phyloP scores from a whole-genome alignment of 2,797 vertebrate species.

The Pelobates cultripes region DNA sequence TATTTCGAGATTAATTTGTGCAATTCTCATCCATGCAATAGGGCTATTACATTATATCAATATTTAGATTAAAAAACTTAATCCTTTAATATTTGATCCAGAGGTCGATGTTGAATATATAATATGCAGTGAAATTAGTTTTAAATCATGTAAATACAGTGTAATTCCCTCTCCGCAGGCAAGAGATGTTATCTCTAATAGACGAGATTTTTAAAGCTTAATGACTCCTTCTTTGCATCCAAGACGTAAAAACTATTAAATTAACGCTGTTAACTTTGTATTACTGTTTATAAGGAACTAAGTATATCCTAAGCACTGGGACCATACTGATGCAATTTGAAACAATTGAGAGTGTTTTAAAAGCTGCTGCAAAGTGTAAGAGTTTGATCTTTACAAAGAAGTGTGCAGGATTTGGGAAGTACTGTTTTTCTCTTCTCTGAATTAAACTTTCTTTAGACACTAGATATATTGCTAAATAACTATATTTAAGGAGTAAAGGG shows the following conservation, averaged over 20 bases:
- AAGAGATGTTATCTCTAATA: conserved; percentile 66
- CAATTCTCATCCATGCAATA: conserved; percentile 61
- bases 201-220: conserved; percentile 67
- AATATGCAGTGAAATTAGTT: conserved; percentile 68
- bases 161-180: conserved; percentile 66
- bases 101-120: conserved; percentile 58
- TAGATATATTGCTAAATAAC: background rate
- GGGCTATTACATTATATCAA: conserved; percentile 62
- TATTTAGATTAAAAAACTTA: conserved; percentile 54
- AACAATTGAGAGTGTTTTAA: conserved; percentile 61
- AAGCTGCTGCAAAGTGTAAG: conserved; percentile 59
- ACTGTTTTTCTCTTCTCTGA: conserved; percentile 2
- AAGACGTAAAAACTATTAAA: conserved; percentile 61
- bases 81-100: conserved; percentile 63
- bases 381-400: conserved; percentile 60
- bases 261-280: conserved; percentile 60
- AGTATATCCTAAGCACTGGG: conserved; percentile 61
- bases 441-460: background rate
- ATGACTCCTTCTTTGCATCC: conserved; percentile 60
- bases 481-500: no score
- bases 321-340: conserved; percentile 64
- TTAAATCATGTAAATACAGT: conserved; percentile 66
- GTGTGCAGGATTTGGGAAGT: conserved; percentile 39
- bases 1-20: conserved; percentile 60
- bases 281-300: conserved; percentile 63